These are phyloP conservation scores for Trisateles emortualis DNA, from an alignment of 2,888 invertebrate species.

Conservation along the genomic window DNA sequence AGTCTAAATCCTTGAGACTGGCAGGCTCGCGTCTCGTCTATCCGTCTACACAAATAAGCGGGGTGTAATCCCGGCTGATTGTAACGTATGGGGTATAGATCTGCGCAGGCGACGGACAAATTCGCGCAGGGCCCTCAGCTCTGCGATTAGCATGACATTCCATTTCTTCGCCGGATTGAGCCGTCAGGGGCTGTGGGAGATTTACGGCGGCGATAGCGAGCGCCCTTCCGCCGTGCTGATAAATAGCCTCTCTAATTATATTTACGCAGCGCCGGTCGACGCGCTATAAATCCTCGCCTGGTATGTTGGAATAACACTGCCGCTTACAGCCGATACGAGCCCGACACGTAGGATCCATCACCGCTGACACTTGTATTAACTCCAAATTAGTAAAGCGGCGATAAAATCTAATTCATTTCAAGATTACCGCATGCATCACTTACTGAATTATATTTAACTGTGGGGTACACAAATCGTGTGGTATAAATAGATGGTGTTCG, in stretches of 20 bases:
- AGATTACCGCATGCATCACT: constrained; percentile 51
- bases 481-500: constrained; percentile 55
- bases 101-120: constrained; percentile 54
- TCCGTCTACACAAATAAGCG: constrained; percentile 27
- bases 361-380: constrained; percentile 66
- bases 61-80: constrained; percentile 53
- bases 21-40: constrained; percentile 9
- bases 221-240: constrained; percentile 83
- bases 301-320: constrained; percentile 77
- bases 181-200: constrained; percentile 75
- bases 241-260: constrained; percentile 86
- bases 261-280: constrained; percentile 83
- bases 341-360: constrained; percentile 67
- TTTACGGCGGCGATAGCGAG: constrained; percentile 79
- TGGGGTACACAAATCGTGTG: constrained; percentile 36
- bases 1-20: constrained; percentile 9
- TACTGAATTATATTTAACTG: constrained; percentile 32
- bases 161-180: constrained; percentile 78
- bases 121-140: constrained; percentile 51
- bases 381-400: constrained; percentile 64
- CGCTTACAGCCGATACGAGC: constrained; percentile 67
- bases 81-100: constrained; percentile 63
- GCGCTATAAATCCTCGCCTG: constrained; percentile 76
- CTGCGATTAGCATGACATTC: constrained; percentile 65
- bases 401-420: constrained; percentile 64